phyloP scores from a whole-genome alignment of 2,113 vertebrate species.

The Vireo altiloquus region DNA sequence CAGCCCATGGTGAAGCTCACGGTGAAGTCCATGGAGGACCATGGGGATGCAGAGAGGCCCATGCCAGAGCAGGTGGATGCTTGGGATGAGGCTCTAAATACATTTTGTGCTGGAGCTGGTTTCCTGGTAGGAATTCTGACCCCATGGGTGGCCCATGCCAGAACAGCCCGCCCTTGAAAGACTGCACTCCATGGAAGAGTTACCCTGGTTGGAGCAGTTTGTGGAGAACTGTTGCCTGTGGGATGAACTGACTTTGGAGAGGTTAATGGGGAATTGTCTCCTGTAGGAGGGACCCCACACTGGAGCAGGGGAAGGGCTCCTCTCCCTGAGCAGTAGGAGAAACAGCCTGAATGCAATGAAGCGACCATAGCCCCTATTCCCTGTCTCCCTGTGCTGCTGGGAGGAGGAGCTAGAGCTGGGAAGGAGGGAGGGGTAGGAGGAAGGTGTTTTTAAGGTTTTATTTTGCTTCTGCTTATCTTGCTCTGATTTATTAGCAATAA shows the following conservation, averaged over 20 bases:
- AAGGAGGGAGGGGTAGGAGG: accelerated
- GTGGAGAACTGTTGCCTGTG: neutral
- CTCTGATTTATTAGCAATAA: neutral
- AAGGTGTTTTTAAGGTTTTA: neutral
- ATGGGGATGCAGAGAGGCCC: neutral
- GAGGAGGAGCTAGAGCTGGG: neutral
- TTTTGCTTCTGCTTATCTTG: neutral
- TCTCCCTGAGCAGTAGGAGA: neutral
- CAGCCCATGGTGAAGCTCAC: accelerated
- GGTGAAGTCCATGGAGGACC: neutral
- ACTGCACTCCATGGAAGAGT: neutral
- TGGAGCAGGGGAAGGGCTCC: neutral
- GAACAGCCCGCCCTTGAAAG: neutral
- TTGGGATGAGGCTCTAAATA: neutral
- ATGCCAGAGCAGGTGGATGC: neutral
- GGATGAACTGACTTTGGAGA: neutral
- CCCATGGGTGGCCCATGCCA: neutral
- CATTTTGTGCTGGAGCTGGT: accelerated
- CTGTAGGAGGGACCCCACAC: accelerated
- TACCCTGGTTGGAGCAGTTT: neutral
- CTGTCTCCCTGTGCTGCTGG: neutral
- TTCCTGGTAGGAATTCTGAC: neutral
- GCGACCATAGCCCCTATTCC: neutral
- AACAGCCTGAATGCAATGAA: neutral
- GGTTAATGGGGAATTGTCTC: neutral